A percentile compares a stretch with the other conserved stretches of the same genome.
These are phyloP conservation scores for Tetramorium alpestre DNA, from an alignment of 1,140 invertebrate species.

Conservation along the genomic window DNA sequence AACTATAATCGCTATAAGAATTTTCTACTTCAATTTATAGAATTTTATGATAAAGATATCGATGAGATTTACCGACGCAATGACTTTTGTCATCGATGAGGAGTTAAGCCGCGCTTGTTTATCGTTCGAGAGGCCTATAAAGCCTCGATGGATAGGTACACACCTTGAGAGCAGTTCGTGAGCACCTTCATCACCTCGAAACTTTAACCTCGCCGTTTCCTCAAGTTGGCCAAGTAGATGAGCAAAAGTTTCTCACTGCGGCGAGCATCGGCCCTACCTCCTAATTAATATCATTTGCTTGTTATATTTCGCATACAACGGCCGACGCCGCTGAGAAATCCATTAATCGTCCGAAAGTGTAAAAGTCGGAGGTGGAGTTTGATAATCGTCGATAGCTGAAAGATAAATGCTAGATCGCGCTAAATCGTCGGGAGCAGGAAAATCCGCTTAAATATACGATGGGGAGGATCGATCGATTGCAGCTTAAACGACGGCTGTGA, in stretches of 20 bases:
- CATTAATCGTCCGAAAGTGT: constrained; percentile 6
- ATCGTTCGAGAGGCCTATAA: constrained; percentile 46
- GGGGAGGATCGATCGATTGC: constrained; percentile 12
- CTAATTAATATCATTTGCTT: constrained; percentile 42
- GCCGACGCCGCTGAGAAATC: neutral
- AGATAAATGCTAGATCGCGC: neutral
- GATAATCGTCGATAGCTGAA: neutral
- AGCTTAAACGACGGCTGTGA: constrained; percentile 32
- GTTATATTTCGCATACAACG: neutral
- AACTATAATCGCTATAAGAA: neutral
- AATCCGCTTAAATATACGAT: neutral
- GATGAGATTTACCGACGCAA: neutral
- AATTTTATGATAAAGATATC: neutral
- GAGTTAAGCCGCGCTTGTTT: constrained; percentile 43
- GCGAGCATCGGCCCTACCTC: neutral
- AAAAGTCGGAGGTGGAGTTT: neutral
- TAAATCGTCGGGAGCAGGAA: neutral
- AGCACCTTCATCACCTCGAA: constrained; percentile 31
- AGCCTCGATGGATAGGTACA: constrained; percentile 41
- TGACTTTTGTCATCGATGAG: constrained; percentile 25
- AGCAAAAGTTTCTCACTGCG: constrained; percentile 34
- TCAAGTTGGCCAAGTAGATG: constrained; percentile 7
- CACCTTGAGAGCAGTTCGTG: neutral
- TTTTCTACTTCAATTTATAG: neutral
- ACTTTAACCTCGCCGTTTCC: constrained; percentile 26